Percentiles rank a stretch among this genome's conserved stretches.
These are phyloP conservation scores for Nycticebus coucang DNA, from an alignment of 2,113 vertebrate genomes.

Conservation along the genomic window DNA sequence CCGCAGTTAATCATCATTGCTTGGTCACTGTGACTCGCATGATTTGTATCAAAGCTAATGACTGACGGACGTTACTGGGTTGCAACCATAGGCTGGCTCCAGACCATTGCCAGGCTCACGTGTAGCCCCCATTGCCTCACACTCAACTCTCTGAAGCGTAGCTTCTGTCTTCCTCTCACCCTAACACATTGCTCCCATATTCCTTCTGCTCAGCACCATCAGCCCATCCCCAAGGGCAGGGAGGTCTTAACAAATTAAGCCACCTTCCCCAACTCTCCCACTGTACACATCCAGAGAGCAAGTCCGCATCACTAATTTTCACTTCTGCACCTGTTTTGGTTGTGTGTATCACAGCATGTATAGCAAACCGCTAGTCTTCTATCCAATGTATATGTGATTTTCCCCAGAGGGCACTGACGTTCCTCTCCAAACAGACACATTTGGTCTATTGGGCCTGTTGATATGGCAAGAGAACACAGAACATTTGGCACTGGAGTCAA, in stretches of 20 bases:
- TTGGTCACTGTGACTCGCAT: neutral
- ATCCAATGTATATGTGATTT: accelerated
- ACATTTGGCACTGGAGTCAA: neutral
- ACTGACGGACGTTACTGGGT: neutral
- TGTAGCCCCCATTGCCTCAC: neutral
- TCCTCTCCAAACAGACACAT: neutral
- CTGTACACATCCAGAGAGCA: no score
- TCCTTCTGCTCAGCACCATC: accelerated
- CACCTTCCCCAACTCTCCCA: neutral
- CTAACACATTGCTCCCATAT: accelerated
- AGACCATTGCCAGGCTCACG: neutral
- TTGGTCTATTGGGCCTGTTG: neutral
- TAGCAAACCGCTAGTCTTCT: accelerated
- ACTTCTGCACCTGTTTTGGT: no score
- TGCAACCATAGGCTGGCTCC: neutral
- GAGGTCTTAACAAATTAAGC: no score
- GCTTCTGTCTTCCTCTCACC: neutral
- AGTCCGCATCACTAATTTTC: accelerated
- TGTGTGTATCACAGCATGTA: no score
- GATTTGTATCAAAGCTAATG: neutral
- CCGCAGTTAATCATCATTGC: accelerated
- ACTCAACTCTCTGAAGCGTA: neutral
- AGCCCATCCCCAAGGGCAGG: neutral
- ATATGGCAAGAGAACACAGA: neutral
- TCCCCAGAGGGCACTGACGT: neutral